phyloP scores from a whole-genome alignment of 1,140 invertebrate genomes.

The Coptotermes formosanus region DNA sequence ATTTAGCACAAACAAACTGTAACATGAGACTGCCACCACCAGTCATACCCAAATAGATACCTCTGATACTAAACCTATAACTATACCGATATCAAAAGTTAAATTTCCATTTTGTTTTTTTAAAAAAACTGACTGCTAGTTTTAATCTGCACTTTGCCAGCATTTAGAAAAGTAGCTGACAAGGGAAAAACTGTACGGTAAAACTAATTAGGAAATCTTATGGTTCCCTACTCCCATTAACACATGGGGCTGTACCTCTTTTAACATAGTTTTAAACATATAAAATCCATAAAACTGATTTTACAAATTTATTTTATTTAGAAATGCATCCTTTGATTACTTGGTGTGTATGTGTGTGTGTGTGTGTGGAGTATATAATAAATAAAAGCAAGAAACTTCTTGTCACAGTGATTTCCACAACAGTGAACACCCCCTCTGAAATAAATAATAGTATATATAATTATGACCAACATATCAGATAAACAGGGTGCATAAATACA shows the following conservation, averaged over 20 bases:
- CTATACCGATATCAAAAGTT: conserved; percentile 10
- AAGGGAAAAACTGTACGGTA: not conserved
- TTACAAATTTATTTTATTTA: not conserved
- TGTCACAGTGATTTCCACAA: not conserved
- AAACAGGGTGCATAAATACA: not conserved
- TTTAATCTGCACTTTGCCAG: not conserved
- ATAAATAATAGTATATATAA: not conserved
- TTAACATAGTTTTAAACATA: not conserved
- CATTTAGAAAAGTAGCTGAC: not conserved
- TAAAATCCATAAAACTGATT: not conserved
- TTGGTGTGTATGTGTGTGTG: not conserved
- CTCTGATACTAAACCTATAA: not conserved
- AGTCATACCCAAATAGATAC: not conserved
- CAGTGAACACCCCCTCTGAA: not conserved
- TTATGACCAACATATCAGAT: not conserved
- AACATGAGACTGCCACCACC: not conserved
- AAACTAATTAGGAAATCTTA: not conserved
- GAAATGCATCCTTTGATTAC: not conserved
- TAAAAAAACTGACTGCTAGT: conserved; percentile 2
- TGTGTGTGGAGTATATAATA: not conserved
- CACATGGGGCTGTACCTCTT: not conserved
- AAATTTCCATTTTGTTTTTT: not conserved
- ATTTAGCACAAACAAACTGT: not conserved
- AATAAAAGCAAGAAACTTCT: not conserved
- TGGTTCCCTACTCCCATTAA: not conserved